Percentiles rank a stretch among this genome's conserved stretches.
These are phyloP conservation scores for Megaptera novaeangliae DNA, from an alignment of 2,113 vertebrate genomes.

Conservation along the genomic window DNA sequence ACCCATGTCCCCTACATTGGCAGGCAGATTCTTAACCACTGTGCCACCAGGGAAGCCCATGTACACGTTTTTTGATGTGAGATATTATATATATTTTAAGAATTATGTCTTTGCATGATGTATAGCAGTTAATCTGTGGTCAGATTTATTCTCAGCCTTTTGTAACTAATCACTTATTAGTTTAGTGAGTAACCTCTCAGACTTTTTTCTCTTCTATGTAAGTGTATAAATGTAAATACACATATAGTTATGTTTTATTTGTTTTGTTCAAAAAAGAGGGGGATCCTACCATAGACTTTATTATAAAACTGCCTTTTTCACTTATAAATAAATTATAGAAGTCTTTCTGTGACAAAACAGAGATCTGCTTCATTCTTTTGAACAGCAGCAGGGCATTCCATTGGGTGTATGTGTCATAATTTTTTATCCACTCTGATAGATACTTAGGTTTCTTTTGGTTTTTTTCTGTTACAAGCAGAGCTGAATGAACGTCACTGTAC, in stretches of 20 bases:
- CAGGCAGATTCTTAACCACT: too few species aligned
- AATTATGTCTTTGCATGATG: not conserved
- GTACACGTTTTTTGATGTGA: not conserved
- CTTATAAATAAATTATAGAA: not conserved
- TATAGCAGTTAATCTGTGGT: not conserved
- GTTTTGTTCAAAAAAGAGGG: not conserved
- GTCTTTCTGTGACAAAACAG: slow-evolving; percentile 4
- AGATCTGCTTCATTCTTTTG: not conserved
- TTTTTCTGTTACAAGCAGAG: not conserved
- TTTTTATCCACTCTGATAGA: not conserved
- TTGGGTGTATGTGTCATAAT: not conserved
- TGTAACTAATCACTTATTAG: not conserved
- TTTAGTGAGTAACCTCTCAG: not conserved
- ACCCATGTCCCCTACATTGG: too few species aligned
- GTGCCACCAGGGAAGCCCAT: not conserved
- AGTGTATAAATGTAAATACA: not conserved
- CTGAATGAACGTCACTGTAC: not conserved
- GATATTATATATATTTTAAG: not conserved
- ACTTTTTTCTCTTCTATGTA: not conserved
- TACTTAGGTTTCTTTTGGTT: not conserved
- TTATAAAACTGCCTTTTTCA: not conserved
- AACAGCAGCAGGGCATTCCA: not conserved
- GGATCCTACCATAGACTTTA: not conserved
- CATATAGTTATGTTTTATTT: not conserved
- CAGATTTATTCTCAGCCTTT: not conserved